A percentile compares a stretch with the other conserved stretches of the same genome.
Evolutionary conservation across 1,140 invertebrate genomes (phyloP).

Genomic region (Drosophila ogumai): DNA sequence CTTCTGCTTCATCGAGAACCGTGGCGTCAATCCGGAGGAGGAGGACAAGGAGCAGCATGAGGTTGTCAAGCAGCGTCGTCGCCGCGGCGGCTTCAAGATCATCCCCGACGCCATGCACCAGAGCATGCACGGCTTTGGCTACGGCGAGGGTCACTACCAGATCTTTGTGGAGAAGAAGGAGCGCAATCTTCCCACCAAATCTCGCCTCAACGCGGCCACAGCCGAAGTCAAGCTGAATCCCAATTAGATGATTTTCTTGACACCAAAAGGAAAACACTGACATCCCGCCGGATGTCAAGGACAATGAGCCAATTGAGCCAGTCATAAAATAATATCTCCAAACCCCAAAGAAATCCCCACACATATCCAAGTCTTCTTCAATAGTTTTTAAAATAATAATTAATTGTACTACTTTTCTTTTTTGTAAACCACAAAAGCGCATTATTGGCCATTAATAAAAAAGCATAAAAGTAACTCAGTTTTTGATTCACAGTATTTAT

Average conservation of each 20-base stretch:
- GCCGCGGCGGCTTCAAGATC: conserved; percentile 59
- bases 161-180: conserved; percentile 82
- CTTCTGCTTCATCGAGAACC: conserved; percentile 78
- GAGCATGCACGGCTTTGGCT: conserved; percentile 79
- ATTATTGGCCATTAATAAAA: conserved; percentile 56
- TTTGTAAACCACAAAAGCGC: conserved; percentile 40
- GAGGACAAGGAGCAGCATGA: conserved; percentile 9
- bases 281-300: conserved; percentile 25
- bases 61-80: conserved; percentile 34
- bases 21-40: conserved; percentile 36
- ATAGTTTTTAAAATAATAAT: conserved; percentile 49
- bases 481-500: background rate
- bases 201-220: conserved; percentile 74
- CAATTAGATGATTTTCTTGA: conserved; percentile 58
- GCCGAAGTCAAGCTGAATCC: conserved; percentile 83
- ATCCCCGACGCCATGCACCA: conserved; percentile 72
- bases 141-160: conserved; percentile 79
- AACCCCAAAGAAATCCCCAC: background rate
- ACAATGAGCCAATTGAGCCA: conserved; percentile 64
- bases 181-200: conserved; percentile 73
- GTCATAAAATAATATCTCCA: conserved; percentile 5
- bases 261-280: conserved; percentile 10
- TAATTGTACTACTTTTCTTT: conserved; percentile 18
- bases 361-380: conserved; percentile 40
- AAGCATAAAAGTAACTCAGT: conserved; percentile 18